phyloP scores from a whole-genome alignment of 1,140 invertebrate species.

The Drosophila azteca region DNA sequence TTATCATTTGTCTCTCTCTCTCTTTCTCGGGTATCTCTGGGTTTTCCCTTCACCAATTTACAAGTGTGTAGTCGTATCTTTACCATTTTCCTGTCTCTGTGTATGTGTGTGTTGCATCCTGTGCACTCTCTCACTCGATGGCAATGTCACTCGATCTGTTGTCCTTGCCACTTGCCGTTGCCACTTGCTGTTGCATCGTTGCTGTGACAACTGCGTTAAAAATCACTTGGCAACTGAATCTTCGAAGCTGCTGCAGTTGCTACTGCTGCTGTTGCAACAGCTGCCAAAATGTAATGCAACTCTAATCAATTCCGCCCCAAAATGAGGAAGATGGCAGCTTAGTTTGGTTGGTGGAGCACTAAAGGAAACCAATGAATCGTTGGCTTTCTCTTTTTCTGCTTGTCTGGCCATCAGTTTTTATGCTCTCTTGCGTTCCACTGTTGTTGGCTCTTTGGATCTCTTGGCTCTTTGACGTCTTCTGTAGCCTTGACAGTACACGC shows the following conservation, averaged over 20 bases:
- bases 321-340: conserved; percentile 11
- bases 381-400: conserved; percentile 50
- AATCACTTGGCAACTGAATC: conserved; percentile 48
- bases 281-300: conserved; percentile 48
- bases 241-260: conserved; percentile 8
- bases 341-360: conserved; percentile 10
- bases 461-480: conserved; percentile 32
- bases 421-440: conserved; percentile 34
- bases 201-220: conserved; percentile 37
- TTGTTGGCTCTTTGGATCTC: conserved; percentile 35
- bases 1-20: too few species aligned
- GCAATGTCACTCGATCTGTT: conserved; percentile 22
- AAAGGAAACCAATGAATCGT: conserved; percentile 57
- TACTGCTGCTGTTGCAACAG: conserved; percentile 9
- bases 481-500: conserved; percentile 24
- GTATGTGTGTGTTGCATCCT: conserved; percentile 30
- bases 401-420: conserved; percentile 60
- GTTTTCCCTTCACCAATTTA: too few species aligned
- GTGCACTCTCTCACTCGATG: conserved; percentile 3
- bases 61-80: too few species aligned
- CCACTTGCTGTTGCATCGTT: conserved; percentile 11
- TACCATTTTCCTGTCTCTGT: not conserved
- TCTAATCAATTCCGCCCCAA: conserved; percentile 51
- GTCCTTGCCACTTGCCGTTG: conserved; percentile 14
- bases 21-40: too few species aligned